These are phyloP conservation scores for Rhorus exstirpatorius DNA, from an alignment of 2,888 invertebrate genomes.

Conservation along the genomic window DNA sequence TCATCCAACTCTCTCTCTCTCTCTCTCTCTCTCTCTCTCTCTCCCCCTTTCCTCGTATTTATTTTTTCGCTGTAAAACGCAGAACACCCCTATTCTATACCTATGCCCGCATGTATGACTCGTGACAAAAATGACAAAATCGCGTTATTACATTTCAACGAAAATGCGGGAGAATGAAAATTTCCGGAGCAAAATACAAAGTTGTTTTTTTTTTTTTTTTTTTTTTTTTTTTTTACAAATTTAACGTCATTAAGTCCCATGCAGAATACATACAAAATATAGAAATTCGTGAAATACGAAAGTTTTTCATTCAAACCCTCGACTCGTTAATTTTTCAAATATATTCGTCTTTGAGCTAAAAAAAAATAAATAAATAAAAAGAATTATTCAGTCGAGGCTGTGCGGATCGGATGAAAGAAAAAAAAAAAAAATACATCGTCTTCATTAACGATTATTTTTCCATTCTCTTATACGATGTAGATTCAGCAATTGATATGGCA, in stretches of 20 bases:
- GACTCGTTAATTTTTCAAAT: background rate
- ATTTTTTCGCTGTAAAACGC: slow-evolving; percentile 38
- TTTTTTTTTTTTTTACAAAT: background rate
- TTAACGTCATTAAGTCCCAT: too few relatives aligned
- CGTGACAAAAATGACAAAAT: slow-evolving; percentile 72
- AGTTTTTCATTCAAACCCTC: background rate
- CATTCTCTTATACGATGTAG: background rate
- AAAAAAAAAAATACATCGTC: background rate
- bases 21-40: slow-evolving; percentile 65
- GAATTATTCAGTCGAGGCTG: background rate
- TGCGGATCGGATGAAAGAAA: background rate
- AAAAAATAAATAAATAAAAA: background rate
- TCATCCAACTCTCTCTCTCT: slow-evolving; percentile 61
- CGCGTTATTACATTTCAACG: slow-evolving; percentile 53
- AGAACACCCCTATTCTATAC: slow-evolving; percentile 40
- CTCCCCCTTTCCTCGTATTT: slow-evolving; percentile 48
- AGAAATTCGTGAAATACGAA: too few relatives aligned
- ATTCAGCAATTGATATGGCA: slow-evolving; percentile 6
- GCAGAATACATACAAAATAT: too few relatives aligned
- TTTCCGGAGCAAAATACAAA: slow-evolving; percentile 33
- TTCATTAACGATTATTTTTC: slow-evolving; percentile 11
- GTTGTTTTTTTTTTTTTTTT: background rate
- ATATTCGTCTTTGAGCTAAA: background rate
- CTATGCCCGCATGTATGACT: slow-evolving; percentile 63
- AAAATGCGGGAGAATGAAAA: slow-evolving; percentile 46